Base-by-base conservation (phyloP, 2,888 invertebrate genomes). In the Ernsta delagoae region DNA sequence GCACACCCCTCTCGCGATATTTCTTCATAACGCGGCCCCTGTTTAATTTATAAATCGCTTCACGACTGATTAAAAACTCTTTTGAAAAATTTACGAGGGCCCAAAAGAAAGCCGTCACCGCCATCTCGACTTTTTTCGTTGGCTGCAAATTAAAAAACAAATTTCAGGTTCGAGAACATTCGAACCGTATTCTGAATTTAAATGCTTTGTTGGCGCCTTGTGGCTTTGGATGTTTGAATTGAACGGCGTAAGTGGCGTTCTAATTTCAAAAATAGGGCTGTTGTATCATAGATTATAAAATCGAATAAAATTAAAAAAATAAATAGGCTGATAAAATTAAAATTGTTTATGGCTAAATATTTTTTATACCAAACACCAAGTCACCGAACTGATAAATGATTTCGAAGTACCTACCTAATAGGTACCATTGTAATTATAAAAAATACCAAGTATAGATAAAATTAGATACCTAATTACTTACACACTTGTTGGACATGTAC, bases 11-110 rank as follows among this genome's bases (percentile, higher is more conserved):
- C 80, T 78, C 79, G 83, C 87, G 78, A 90, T 92, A 89, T 92
- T 92, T 92, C 91, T 91, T 92, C 86, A 92, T 92, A 92, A 92
- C 89, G 86, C 86, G 16, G 88, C 84, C 88, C 85, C 89, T 89
- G 92, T 90, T 93, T 92, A 92, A 93, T 93, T 92, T 92, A 91
- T 90, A 90, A 93, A 92, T 90, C 91, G 90, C 89, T 90, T 90
- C 89, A 92, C 89, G 88, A 90, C 89, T 92, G 92, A 92, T 92
- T 92, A 92, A 92, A 91, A 92, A 92, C 90, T 91, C 91, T 86
- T 91, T 87, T 88, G 88, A 92, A 90, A 89, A 88, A 91, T 89
- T 88, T 85, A 87, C 87, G 88, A 83, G 79, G 73, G 66, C 66
- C 72, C 70, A 73, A 75, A 70, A 70, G 72, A 71, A 74, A 70